A percentile compares a stretch with the other conserved stretches of the same genome.
These are phyloP conservation scores for Bombus soroeensis DNA, from an alignment of 1,140 invertebrate species.

Conservation along the genomic window DNA sequence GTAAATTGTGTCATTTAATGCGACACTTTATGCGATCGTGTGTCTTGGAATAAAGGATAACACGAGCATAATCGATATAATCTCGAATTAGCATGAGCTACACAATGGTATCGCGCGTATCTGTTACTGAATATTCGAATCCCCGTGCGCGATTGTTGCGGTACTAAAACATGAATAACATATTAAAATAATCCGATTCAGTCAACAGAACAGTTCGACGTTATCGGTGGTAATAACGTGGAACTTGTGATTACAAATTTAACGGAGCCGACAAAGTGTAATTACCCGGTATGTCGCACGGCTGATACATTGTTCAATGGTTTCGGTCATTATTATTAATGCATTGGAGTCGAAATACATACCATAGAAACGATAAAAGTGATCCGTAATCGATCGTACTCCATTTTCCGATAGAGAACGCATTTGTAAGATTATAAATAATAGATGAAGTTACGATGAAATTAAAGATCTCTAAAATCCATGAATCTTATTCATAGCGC, in stretches of 20 bases:
- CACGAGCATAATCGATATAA: slow-evolving; percentile 43
- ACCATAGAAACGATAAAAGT: background rate
- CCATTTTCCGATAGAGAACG: background rate
- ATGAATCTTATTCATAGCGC: background rate
- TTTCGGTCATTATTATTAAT: slow-evolving; percentile 22
- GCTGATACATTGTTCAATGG: background rate
- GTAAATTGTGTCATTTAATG: slow-evolving; percentile 54
- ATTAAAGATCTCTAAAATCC: background rate
- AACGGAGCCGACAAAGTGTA: slow-evolving; percentile 26
- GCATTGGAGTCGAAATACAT: background rate
- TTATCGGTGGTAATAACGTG: slow-evolving; percentile 27
- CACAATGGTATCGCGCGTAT: slow-evolving; percentile 34
- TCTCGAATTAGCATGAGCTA: slow-evolving; percentile 65
- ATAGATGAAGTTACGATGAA: background rate
- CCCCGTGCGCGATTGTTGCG: slow-evolving; percentile 19
- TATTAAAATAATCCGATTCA: slow-evolving; percentile 49
- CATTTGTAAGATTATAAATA: background rate
- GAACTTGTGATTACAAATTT: slow-evolving; percentile 37
- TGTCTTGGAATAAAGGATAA: slow-evolving; percentile 42
- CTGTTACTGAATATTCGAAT: slow-evolving; percentile 48
- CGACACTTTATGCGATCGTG: slow-evolving; percentile 44
- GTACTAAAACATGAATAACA: slow-evolving; percentile 46
- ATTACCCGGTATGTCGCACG: background rate
- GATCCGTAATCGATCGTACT: background rate
- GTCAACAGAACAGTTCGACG: slow-evolving; percentile 22